Evolutionary conservation across 2,113 vertebrate species (phyloP).

Genomic region (Hypanus sabinus): DNA sequence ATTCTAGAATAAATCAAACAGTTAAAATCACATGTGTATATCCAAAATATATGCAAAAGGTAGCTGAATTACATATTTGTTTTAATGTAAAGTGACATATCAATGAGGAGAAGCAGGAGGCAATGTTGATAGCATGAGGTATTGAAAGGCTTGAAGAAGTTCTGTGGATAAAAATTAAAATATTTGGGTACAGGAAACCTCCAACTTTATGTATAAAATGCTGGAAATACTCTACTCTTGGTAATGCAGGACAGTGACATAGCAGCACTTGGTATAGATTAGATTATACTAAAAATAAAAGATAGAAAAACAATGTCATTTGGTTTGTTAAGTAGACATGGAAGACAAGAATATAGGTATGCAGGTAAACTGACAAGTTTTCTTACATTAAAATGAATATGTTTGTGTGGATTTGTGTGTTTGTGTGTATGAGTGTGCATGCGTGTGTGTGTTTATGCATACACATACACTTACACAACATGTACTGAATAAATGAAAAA

Average conservation of each 20-base stretch:
- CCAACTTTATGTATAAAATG: no score
- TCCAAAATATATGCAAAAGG: background rate
- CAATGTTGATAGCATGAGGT: background rate
- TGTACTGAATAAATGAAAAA: background rate
- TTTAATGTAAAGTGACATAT: background rate
- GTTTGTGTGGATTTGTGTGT: background rate
- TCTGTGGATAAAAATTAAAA: no score
- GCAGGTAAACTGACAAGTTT: background rate
- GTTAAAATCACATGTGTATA: background rate
- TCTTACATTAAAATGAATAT: background rate
- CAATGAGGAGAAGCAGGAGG: background rate
- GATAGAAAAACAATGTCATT: background rate
- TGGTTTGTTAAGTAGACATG: background rate
- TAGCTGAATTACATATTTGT: background rate
- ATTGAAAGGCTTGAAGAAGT: background rate
- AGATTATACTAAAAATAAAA: background rate
- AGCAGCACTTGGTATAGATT: no score
- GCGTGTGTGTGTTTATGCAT: no score
- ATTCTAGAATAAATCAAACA: background rate
- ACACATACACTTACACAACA: no score
- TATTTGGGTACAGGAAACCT: no score
- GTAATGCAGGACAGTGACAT: no score
- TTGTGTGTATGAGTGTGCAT: background rate
- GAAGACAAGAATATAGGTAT: background rate
- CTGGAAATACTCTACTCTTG: no score